A percentile compares a stretch with the other conserved stretches of the same genome.
phyloP scores from a whole-genome alignment of 2,888 invertebrate genomes.

The Ophioninae sp. region DNA sequence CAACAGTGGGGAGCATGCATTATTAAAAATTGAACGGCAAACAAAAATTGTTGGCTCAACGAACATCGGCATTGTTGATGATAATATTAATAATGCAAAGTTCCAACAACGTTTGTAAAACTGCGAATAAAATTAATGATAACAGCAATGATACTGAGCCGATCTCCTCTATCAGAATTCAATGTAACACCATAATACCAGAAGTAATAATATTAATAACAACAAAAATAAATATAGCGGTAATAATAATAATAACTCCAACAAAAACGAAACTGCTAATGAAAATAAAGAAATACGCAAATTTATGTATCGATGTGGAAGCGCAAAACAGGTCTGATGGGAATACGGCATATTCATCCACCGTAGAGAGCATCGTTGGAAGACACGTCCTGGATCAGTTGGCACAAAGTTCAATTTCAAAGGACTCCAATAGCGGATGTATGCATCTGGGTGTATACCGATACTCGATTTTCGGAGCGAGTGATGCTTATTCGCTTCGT shows the following conservation, averaged over 20 bases:
- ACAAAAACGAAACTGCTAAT: neutral
- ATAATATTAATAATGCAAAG: too few species aligned
- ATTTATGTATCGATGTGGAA: neutral
- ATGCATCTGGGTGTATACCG: neutral
- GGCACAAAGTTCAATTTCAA: conserved; percentile 44
- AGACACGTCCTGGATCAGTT: conserved; percentile 31
- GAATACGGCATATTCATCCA: neutral
- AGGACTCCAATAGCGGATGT: conserved; percentile 10
- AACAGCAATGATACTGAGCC: neutral
- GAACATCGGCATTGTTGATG: neutral
- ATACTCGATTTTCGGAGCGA: neutral
- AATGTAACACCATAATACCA: neutral
- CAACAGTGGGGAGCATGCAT: neutral
- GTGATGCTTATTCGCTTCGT: neutral
- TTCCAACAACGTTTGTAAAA: too few species aligned
- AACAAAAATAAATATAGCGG: neutral
- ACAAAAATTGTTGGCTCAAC: neutral
- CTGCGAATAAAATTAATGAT: neutral
- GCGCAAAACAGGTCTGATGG: neutral
- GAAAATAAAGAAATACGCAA: neutral
- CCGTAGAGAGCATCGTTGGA: neutral
- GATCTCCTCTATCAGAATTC: neutral
- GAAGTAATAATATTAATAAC: neutral
- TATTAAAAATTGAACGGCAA: neutral
- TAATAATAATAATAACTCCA: neutral